These are phyloP conservation scores for Colaptes auratus DNA, from an alignment of 2,113 vertebrate species.

Conservation along the genomic window DNA sequence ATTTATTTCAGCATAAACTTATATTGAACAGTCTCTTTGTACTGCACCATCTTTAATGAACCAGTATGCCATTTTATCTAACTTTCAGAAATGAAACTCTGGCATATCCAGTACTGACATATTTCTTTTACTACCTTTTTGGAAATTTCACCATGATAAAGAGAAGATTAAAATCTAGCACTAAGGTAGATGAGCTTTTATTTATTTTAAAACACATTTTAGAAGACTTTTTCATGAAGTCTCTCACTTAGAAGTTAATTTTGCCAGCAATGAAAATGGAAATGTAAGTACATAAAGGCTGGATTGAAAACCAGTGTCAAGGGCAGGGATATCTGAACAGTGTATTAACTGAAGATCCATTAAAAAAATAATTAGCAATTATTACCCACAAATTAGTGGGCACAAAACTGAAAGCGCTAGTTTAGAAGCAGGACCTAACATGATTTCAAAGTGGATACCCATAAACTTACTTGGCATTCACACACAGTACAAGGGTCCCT, in stretches of 20 bases:
- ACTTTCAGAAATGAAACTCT: not conserved
- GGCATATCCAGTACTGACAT: not conserved
- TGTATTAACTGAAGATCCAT: not conserved
- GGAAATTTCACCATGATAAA: not conserved
- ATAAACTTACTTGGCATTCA: slow-evolving; percentile 88
- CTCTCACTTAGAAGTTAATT: not conserved
- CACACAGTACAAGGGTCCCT: slow-evolving; percentile 87
- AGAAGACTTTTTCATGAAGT: not conserved
- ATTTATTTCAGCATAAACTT: not conserved
- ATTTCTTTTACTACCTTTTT: not conserved
- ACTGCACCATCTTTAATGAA: not conserved
- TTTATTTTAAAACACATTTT: not conserved
- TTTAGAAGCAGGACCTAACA: not conserved
- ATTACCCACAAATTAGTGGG: not conserved
- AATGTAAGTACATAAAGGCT: not conserved
- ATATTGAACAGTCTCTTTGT: not conserved
- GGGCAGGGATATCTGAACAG: not conserved
- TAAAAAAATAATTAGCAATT: not conserved
- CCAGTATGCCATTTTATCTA: not conserved
- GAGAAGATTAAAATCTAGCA: not conserved
- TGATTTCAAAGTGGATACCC: not conserved
- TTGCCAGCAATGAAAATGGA: not conserved
- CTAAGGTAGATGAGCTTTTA: not conserved
- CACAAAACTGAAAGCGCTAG: not conserved
- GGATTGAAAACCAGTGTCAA: not conserved